Evolutionary conservation across 1,140 invertebrate species (phyloP).

Genomic region (Ips nitidus): DNA sequence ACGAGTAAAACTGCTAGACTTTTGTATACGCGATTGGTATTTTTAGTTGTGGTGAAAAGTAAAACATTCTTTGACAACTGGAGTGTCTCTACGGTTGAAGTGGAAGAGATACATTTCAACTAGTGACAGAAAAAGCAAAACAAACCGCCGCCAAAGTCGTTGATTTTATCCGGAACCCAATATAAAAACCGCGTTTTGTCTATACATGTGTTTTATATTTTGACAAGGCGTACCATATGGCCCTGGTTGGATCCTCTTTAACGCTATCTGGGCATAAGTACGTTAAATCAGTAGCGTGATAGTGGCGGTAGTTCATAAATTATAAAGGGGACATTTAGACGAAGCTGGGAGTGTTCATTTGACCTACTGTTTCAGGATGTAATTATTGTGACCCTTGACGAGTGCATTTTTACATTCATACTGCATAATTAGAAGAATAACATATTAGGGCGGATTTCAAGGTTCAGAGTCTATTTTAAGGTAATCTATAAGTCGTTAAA

Average conservation of each 20-base stretch:
- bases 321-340: slow-evolving; percentile 20
- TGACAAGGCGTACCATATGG: slow-evolving; percentile 27
- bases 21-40: too few relatives aligned
- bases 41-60: too few relatives aligned
- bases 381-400: slow-evolving; percentile 18
- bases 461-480: not conserved
- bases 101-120: slow-evolving; percentile 4
- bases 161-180: slow-evolving; percentile 24
- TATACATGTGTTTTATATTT: slow-evolving; percentile 31
- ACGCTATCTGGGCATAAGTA: slow-evolving; percentile 23
- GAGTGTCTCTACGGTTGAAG: not conserved
- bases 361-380: slow-evolving; percentile 19
- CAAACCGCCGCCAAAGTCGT: slow-evolving; percentile 19
- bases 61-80: not conserved
- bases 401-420: slow-evolving; percentile 8
- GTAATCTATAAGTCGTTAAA: not conserved
- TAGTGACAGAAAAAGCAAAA: slow-evolving; percentile 19
- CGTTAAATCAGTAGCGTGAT: slow-evolving; percentile 26
- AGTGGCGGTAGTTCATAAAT: slow-evolving; percentile 26
- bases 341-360: slow-evolving; percentile 15
- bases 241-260: slow-evolving; percentile 13
- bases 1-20: too few relatives aligned
- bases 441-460: not conserved
- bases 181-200: slow-evolving; percentile 24
- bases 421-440: not conserved